Evolutionary conservation across 1,140 invertebrate genomes (phyloP), one percentile per base, ranked within the genome.

Genomic region (Aphelinus atriplicis): DNA sequence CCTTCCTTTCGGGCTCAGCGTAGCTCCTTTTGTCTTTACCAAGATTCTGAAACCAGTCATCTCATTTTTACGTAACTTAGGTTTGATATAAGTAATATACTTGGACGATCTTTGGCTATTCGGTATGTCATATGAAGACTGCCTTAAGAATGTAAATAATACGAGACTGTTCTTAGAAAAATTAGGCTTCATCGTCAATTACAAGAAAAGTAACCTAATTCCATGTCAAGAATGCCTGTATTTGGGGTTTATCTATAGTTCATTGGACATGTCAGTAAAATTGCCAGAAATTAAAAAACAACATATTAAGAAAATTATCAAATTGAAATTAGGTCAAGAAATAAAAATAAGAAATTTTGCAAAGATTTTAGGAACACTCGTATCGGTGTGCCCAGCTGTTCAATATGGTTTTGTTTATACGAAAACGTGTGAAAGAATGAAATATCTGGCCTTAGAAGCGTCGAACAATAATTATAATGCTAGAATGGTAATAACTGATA

Each of bases 151-250:
- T 76, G 10, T 42, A 73, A n/a, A 78, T 72, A 69, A 70, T 42
- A 71, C 74, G 7, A 67, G 26, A 62, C 2, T 45, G 3, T 61
- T 78, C 2, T 56, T 78, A 64, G 4, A 50, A 55, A 53, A 9
- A 1, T 56, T 78, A 51, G 78, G 78, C 1, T 78, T 77, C 48
- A 7, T 75, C 6, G 64, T 77, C 53, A 78, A 78, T 64, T 10
- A 58, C n/a, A 51, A 64, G 3, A 78, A 77, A 70, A 61, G 62
- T 10, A 6, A 73, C 1, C 4, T 76, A 46, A 7, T 2, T 62
- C 78, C 73, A 43, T 10, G n/a, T 9, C 55, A 71, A 62, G 10
- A n/a, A 3, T 46, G 63, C 45, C 48, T 45, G 42, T 78, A 73
- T 61, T 63, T 77, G 50, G 78, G 78, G 1, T 76, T 79, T 47